Base-by-base conservation (phyloP, 2,797 vertebrate species). In the Melopsittacus undulatus region DNA sequence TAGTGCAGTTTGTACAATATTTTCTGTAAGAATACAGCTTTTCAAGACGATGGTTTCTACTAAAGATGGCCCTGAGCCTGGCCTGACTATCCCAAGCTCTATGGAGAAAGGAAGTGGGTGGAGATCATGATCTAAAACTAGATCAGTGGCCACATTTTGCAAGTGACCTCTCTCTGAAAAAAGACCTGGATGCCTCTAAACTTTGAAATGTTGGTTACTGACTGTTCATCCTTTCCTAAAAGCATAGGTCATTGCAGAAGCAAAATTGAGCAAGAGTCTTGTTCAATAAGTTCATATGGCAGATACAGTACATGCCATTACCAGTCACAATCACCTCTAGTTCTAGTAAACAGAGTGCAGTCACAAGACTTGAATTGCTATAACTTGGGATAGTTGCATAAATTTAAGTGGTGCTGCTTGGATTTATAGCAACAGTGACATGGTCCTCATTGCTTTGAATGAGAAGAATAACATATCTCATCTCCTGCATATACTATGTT, bases 261-360 rank as follows among this genome's bases (percentile, higher is more conserved):
- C 18, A 84, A 81, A 84, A 20, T 1, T 29, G 36, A 82, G n/a
- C 11, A 91, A 38, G 46, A 66, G 5, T 34, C 38, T 49, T 62
- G 18, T n/a, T 84, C 32, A 46, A 9, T 32, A n/a, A 54, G 7
- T 61, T 83, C 24, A 18, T 56, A 27, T 66, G 27, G 27, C n/a
- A 43, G 34, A 24, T 49, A 61, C 23, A 88, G 9, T 49, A 40
- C 0, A 0, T 76, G 9, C 16, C 5, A 1, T 34, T 69, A 43
- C 18, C 30, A 63, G 26, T 63, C 32, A 36, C 21, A 63, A 24
- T 46, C 3, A 0, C 32, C 20, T 92, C 23, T 74, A 61, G 22
- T 43, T 77, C 22, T 59, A 51, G 43, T 20, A 91, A 79, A 20
- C 13, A 43, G 40, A 67, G 73, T 45, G 57, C 59, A 34, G 13